Percentiles rank a stretch among this genome's conserved stretches.
Evolutionary conservation across 2,888 invertebrate species (phyloP).

Genomic region (Myopa testacea): DNA sequence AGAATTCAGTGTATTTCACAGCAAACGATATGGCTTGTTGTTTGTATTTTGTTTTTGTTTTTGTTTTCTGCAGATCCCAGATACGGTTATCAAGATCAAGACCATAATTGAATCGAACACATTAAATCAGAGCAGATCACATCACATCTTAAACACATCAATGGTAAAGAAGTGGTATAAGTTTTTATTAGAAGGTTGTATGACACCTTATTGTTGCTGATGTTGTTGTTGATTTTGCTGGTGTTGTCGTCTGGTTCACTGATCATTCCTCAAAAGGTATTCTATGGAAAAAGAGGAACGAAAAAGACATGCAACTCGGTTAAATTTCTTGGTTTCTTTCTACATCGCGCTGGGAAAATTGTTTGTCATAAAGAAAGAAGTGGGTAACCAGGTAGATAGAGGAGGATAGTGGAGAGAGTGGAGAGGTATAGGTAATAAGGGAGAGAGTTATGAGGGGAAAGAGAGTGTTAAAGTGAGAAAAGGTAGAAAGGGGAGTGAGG

Average conservation of each 20-base stretch:
- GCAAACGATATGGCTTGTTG: background rate
- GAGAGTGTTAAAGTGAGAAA: no score
- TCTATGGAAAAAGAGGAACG: background rate
- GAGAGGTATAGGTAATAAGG: no score
- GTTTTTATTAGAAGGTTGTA: background rate
- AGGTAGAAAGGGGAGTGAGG: no score
- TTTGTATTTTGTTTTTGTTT: background rate
- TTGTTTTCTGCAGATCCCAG: background rate
- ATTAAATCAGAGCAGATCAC: background rate
- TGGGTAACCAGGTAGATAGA: no score
- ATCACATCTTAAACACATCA: background rate
- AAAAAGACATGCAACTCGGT: no score
- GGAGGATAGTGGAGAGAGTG: no score
- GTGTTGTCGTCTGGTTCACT: background rate
- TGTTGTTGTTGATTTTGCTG: background rate
- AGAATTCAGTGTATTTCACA: background rate
- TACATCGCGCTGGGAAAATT: no score
- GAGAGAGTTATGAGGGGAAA: no score
- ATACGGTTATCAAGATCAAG: background rate
- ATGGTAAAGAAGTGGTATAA: background rate
- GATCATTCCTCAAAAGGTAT: background rate
- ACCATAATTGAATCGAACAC: slow-evolving; percentile 16
- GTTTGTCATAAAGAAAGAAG: no score
- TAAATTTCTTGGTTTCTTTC: no score
- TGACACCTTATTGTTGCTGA: background rate